Conservation (phyloP, 2,888 invertebrate genomes). For the Archaeoteleia sp. region DNA sequence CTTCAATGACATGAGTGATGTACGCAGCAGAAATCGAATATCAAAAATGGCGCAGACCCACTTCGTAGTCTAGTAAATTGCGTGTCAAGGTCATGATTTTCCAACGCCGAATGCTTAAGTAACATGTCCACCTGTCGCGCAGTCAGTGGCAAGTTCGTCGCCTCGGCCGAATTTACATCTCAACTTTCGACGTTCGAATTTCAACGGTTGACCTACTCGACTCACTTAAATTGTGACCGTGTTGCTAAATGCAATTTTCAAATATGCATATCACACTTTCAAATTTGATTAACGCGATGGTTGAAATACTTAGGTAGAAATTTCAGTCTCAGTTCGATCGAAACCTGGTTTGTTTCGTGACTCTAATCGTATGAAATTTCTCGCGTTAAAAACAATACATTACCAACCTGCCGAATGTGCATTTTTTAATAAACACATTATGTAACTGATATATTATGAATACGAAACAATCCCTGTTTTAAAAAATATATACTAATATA, state of each 20-base stretch:
- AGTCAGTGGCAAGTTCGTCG: slow-evolving; percentile 36
- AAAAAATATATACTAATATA: no score
- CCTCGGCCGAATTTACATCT: slow-evolving; percentile 43
- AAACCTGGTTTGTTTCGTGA: no score
- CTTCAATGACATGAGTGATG: neutral
- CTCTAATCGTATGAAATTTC: no score
- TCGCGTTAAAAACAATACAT: no score
- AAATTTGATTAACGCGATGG: slow-evolving; percentile 33
- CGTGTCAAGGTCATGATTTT: slow-evolving; percentile 70
- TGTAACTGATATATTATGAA: no score
- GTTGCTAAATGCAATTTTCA: slow-evolving; percentile 30
- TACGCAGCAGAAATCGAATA: neutral
- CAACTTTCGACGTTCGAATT: slow-evolving; percentile 52
- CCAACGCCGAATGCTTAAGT: slow-evolving; percentile 61
- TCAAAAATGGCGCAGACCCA: slow-evolving; percentile 6
- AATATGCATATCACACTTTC: slow-evolving; percentile 23
- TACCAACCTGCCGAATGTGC: no score
- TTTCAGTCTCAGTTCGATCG: no score
- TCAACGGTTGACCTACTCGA: slow-evolving; percentile 20
- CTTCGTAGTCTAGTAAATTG: slow-evolving; percentile 40
- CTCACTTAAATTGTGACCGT: neutral
- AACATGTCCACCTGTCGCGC: slow-evolving; percentile 31
- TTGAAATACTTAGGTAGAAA: no score
- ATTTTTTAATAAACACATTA: no score
- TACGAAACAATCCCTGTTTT: no score